Conservation (phyloP, 2,113 vertebrate genomes). For the Hippocampus barbouri region DNA sequence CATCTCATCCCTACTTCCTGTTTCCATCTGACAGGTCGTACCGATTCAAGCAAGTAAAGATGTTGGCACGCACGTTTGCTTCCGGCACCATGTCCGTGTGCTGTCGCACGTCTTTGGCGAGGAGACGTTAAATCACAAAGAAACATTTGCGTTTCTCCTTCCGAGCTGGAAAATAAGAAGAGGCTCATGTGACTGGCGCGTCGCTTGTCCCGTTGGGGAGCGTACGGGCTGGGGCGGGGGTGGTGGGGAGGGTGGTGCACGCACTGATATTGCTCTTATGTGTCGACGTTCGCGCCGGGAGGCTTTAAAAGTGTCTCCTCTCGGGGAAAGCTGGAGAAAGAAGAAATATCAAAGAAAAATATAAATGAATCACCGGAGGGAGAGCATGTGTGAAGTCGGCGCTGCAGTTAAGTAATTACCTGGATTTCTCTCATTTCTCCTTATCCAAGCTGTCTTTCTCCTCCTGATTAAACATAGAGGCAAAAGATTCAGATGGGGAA, state of each 20-base stretch:
- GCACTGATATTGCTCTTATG: conserved; percentile 10
- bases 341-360: not conserved
- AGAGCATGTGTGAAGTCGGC: too few relatives aligned
- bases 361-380: not conserved
- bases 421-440: conserved; percentile 36
- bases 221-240: too few relatives aligned
- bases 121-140: not conserved
- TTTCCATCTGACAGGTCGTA: not conserved
- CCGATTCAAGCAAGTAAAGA: conserved; percentile 13
- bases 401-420: conserved; percentile 25
- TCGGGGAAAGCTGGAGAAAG: conserved; percentile 8
- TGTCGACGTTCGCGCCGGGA: conserved; percentile 1
- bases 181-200: not conserved
- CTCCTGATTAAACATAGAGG: conserved; percentile 25
- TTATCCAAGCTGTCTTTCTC: conserved; percentile 16
- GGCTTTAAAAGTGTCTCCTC: conserved; percentile 16
- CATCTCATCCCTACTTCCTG: conserved; percentile 13
- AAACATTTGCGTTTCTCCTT: not conserved
- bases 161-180: conserved; percentile 15
- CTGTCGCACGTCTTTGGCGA: not conserved
- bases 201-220: not conserved
- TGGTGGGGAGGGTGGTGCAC: too few relatives aligned
- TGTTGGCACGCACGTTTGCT: not conserved
- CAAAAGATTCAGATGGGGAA: not conserved
- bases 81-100: not conserved